Evolutionary conservation across 2,113 vertebrate genomes (phyloP).

Genomic region (Trogon surrucura): DNA sequence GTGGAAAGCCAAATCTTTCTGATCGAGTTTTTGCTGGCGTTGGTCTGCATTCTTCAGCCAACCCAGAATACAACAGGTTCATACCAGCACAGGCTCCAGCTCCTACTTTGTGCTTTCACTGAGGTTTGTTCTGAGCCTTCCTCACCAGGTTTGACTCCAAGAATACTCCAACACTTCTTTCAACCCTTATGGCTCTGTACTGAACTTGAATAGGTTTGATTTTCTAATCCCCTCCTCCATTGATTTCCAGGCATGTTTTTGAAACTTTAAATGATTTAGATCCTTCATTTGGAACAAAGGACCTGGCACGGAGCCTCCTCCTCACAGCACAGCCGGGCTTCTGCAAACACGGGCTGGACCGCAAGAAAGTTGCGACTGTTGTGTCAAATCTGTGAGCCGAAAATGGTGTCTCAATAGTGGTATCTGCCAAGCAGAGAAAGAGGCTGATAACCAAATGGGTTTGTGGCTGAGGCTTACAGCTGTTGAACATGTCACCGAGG

Average conservation of each 20-base stretch:
- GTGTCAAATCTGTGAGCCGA: not conserved
- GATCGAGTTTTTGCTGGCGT: not conserved
- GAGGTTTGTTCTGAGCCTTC: not conserved
- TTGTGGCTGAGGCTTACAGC: not conserved
- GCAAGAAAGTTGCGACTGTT: not conserved
- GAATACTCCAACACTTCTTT: not conserved
- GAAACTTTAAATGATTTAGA: slow-evolving; percentile 1
- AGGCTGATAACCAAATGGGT: not conserved
- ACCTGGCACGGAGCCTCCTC: not conserved
- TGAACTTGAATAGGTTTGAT: slow-evolving; percentile 22
- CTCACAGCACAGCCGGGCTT: not conserved
- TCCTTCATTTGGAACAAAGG: slow-evolving; percentile 21
- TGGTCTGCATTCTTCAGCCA: not conserved
- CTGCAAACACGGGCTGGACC: not conserved
- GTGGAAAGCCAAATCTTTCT: not conserved
- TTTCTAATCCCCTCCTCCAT: slow-evolving; percentile 25
- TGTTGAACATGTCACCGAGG: not conserved
- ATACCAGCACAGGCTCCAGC: not conserved
- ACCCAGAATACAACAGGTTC: not conserved
- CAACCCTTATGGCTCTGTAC: not conserved
- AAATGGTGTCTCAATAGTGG: not conserved
- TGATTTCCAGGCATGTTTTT: slow-evolving; percentile 5
- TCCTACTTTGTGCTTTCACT: not conserved
- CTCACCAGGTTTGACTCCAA: not conserved
- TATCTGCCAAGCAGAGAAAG: not conserved